Percentiles rank a stretch among this genome's conserved stretches.
Evolutionary conservation across 2,797 vertebrate species (phyloP).

Genomic region (Siniperca scherzeri): DNA sequence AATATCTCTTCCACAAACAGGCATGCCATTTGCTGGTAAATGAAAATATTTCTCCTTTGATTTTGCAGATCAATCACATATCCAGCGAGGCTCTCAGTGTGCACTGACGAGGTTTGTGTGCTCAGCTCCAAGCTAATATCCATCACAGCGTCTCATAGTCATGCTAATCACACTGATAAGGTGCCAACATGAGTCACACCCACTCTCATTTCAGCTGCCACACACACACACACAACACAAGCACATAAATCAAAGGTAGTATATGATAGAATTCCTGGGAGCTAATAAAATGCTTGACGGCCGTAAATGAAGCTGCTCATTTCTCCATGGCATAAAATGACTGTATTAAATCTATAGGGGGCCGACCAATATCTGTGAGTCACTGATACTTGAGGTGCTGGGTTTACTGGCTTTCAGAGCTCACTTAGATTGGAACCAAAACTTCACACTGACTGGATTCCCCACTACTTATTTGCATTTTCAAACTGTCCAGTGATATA

Average conservation of each 20-base stretch:
- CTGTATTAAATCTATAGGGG: conserved; percentile 19
- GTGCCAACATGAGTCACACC: conserved; percentile 54
- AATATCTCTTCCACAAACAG: conserved; percentile 28
- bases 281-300: conserved; percentile 38
- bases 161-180: conserved; percentile 48
- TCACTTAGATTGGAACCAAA: neutral
- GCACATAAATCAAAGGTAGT: conserved; percentile 39
- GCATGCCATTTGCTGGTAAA: conserved; percentile 22
- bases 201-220: conserved; percentile 37
- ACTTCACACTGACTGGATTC: neutral
- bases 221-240: conserved; percentile 9
- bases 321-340: conserved; percentile 1
- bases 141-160: conserved; percentile 38
- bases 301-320: conserved; percentile 17
- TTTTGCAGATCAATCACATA: conserved; percentile 43
- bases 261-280: conserved; percentile 7
- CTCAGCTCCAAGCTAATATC: conserved; percentile 21
- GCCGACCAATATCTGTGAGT: neutral
- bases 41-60: conserved; percentile 46
- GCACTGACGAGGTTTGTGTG: neutral
- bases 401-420: neutral
- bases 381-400: neutral
- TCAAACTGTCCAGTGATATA: neutral
- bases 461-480: neutral
- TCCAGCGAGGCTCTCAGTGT: neutral